These are phyloP conservation scores for Pholis gunnellus DNA, from an alignment of 2,113 vertebrate genomes.

Conservation along the genomic window DNA sequence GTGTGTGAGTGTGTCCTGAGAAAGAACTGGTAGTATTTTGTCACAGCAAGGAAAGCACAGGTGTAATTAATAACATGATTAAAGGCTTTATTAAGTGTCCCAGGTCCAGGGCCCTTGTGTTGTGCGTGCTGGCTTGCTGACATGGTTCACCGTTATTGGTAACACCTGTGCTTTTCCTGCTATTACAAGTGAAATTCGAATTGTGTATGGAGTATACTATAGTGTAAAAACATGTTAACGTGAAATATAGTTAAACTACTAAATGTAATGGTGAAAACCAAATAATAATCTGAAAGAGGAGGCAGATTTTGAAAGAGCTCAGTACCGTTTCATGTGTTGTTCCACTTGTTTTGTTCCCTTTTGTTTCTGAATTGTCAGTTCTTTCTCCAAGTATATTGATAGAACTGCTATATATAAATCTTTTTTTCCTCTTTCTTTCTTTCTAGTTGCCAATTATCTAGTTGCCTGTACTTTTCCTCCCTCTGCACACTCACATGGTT, in stretches of 20 bases:
- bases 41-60: neutral
- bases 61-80: conserved; percentile 30
- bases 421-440: neutral
- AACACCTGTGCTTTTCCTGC: conserved; percentile 1
- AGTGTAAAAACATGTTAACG: neutral
- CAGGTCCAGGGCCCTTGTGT: neutral
- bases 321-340: neutral
- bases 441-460: neutral
- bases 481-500: neutral
- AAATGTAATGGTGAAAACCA: neutral
- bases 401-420: neutral
- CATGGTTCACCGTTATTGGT: conserved; percentile 8
- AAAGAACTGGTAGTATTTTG: neutral
- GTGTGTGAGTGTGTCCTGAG: neutral
- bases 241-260: neutral
- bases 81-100: neutral
- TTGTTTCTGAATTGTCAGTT: neutral
- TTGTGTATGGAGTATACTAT: neutral
- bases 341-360: neutral
- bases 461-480: neutral
- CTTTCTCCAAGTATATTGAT: neutral
- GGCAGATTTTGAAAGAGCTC: neutral
- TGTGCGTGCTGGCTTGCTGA: conserved; percentile 5
- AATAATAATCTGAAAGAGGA: neutral
- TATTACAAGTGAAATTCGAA: neutral